Evolutionary conservation across 2,113 vertebrate genomes (phyloP), one percentile per base, ranked within the genome.

Genomic region (Tursiops truncatus): DNA sequence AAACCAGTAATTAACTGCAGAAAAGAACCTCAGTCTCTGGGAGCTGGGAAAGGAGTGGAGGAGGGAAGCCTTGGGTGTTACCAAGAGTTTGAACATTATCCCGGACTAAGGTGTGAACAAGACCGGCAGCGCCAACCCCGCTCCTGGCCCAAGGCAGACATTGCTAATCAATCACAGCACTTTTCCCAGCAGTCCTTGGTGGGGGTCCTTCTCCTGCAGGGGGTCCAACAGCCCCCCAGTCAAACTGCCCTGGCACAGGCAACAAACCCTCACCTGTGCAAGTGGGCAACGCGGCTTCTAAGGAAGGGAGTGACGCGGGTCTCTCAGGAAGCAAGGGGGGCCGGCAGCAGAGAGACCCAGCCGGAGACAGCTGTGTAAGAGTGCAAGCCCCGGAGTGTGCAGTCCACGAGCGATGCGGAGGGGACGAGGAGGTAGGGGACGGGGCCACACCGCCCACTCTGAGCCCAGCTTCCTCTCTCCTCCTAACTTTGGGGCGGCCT

Each of bases 371-470:
- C 53, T 53, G 13, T 60, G 9, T 41, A 62, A 50, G 83, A 38
- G 60, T 17, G 28, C 89, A 77, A 67, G 85, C 28, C 33, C 76
- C 2, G 25, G 8, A 60, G 60, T 12, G 1, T 68, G 20, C 0
- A 1, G 58, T 41, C 58, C 56, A 41, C 21, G n/a, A 80, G 63
- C 53, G 76, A 68, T 0, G 17, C 41, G 13, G 10, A 50, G 74
- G 26, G 2, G 23, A 60, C 3, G 9, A 26, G 20, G n/a, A 10
- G 31, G 21, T 5, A n/a, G 53, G n/a, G 23, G 8, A 11, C 6
- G 33, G 21, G 26, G 38, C 28, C 13, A 8, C 26, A 10, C 2
- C 0, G 1, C 23, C 25, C 47, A 31, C 63, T n/a, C 8, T 1
- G 38, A 74, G 2, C 23, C 33, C 5, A 3, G 8, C 23, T 31